phyloP scores from a whole-genome alignment of 2,113 vertebrate genomes.

The Ranitomeya variabilis region DNA sequence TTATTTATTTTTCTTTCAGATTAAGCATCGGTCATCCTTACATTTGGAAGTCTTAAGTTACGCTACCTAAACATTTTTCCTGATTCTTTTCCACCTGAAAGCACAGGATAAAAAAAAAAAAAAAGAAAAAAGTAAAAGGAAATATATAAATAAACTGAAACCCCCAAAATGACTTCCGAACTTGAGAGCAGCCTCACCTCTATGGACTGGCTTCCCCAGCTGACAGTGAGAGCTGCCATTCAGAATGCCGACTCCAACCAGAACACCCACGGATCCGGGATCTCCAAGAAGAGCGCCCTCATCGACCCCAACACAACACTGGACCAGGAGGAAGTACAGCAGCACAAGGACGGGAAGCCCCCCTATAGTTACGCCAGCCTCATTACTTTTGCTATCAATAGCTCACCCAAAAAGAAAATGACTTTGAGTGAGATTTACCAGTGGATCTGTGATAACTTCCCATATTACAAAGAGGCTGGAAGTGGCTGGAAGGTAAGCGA shows the following conservation, averaged over 20 bases:
- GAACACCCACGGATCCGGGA: conserved; percentile 80
- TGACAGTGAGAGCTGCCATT: conserved; percentile 90
- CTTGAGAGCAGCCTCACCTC: conserved; percentile 93
- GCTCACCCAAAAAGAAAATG: conserved; percentile 93
- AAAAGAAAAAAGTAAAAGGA: neutral
- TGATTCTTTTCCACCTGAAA: neutral
- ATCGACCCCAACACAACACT: conserved; percentile 87
- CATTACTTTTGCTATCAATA: conserved; percentile 93
- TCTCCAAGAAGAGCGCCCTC: conserved; percentile 84
- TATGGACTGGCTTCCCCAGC: conserved; percentile 93
- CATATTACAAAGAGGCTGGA: conserved; percentile 90
- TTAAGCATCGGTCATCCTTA: conserved; percentile 31
- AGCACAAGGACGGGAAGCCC: conserved; percentile 91
- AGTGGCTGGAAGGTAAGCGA: conserved; percentile 90
- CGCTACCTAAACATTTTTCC: neutral
- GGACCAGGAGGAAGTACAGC: conserved; percentile 90
- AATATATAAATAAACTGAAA: neutral
- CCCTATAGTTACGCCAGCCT: conserved; percentile 93
- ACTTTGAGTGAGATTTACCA: conserved; percentile 93
- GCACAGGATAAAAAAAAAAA: neutral
- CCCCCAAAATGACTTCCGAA: conserved; percentile 85
- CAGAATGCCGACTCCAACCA: conserved; percentile 84
- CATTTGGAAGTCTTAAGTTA: conserved; percentile 49
- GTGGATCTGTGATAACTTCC: conserved; percentile 93
- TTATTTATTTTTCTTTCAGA: conserved; percentile 17